Conservation (phyloP, 2,113 vertebrate genomes). For the Mohoua ochrocephala region DNA sequence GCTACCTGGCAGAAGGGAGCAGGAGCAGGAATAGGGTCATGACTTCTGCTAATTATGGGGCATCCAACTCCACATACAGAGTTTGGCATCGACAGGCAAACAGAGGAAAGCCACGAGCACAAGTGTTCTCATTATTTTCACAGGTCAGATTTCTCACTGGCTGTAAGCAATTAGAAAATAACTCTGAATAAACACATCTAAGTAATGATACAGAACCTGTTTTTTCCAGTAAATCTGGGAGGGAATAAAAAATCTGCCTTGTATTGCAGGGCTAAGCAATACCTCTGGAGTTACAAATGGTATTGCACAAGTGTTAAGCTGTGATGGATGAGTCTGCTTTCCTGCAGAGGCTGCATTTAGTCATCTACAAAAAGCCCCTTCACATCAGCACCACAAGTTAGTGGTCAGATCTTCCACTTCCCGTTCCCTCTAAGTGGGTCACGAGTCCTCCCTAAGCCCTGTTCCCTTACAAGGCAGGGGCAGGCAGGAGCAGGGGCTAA, state of each 20-base stretch:
- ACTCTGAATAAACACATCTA: neutral
- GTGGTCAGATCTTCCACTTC: neutral
- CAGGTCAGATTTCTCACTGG: neutral
- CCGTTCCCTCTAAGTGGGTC: neutral
- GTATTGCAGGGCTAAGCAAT: neutral
- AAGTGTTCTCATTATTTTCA: neutral
- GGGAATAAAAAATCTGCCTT: neutral
- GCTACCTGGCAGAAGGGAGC: neutral
- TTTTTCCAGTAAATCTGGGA: neutral
- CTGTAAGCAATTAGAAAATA: neutral
- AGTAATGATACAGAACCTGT: neutral
- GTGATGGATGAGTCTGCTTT: neutral
- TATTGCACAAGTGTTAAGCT: neutral
- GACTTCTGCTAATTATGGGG: neutral
- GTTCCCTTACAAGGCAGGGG: rapidly evolving
- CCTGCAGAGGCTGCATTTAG: neutral
- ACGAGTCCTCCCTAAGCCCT: neutral
- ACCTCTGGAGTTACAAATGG: neutral
- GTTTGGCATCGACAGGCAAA: neutral
- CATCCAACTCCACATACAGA: rapidly evolving
- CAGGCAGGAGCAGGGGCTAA: neutral
- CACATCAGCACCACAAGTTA: rapidly evolving
- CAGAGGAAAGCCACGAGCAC: neutral
- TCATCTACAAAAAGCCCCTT: neutral
- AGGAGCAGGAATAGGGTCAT: neutral